These are phyloP conservation scores for Ptychoptera contaminata DNA, from an alignment of 2,888 invertebrate species.

Conservation along the genomic window DNA sequence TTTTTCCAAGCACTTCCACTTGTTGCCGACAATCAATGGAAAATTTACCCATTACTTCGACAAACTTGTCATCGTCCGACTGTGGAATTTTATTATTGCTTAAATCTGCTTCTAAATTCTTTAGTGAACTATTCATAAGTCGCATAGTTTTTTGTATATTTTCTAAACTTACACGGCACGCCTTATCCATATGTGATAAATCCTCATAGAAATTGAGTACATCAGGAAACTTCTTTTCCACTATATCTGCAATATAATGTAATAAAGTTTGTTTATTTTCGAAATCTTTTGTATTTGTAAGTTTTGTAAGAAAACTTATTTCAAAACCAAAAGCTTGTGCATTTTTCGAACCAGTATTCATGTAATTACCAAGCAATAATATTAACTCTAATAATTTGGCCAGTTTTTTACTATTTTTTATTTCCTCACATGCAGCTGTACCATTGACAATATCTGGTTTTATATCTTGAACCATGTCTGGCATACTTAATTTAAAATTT, in stretches of 20 bases:
- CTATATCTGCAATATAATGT: constrained; percentile 78
- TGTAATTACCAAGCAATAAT: constrained; percentile 83
- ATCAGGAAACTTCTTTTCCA: constrained; percentile 80
- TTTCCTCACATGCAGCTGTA: constrained; percentile 90
- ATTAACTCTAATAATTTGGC: constrained; percentile 78
- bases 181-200: constrained; percentile 78
- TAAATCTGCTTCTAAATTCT: constrained; percentile 80
- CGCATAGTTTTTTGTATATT: constrained; percentile 62
- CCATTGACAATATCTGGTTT: constrained; percentile 77
- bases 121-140: constrained; percentile 75
- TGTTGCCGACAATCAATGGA: constrained; percentile 69
- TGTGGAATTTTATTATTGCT: constrained; percentile 69
- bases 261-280: constrained; percentile 86
- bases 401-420: constrained; percentile 78
- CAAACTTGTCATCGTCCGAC: constrained; percentile 68
- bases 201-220: constrained; percentile 71
- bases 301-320: constrained; percentile 85
- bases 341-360: constrained; percentile 91
- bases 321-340: constrained; percentile 93
- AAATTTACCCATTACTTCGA: constrained; percentile 81
- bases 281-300: constrained; percentile 79
- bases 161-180: constrained; percentile 73
- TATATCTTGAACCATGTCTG: constrained; percentile 52
- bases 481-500: constrained; percentile 74
- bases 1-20: constrained; percentile 75